These are phyloP conservation scores for Cotesia congregata DNA, from an alignment of 2,888 invertebrate species.

Conservation along the genomic window DNA sequence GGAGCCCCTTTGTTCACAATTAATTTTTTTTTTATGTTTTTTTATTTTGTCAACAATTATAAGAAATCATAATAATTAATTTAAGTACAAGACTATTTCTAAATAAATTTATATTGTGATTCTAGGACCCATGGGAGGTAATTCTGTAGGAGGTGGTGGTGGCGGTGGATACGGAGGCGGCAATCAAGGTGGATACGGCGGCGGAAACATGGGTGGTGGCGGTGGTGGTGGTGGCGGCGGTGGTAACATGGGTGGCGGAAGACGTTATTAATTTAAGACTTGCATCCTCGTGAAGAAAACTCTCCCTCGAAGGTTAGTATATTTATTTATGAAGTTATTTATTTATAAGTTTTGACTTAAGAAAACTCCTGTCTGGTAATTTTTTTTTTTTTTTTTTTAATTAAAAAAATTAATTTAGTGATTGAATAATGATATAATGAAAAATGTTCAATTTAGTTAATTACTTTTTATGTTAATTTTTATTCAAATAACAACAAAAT, in stretches of 20 bases:
- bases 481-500: too few relatives aligned
- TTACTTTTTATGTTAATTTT: too few relatives aligned
- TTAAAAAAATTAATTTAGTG: too few relatives aligned
- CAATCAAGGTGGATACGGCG: constrained; percentile 69
- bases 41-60: background rate
- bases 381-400: background rate
- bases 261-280: constrained; percentile 64
- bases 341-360: background rate
- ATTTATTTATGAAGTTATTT: background rate
- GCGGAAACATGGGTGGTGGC: constrained; percentile 66
- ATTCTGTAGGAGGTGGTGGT: constrained; percentile 72
- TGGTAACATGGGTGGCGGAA: constrained; percentile 69
- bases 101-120: constrained; percentile 18
- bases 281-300: constrained; percentile 11
- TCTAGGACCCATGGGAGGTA: constrained; percentile 62
- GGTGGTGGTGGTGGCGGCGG: constrained; percentile 70
- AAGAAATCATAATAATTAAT: background rate
- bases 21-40: background rate
- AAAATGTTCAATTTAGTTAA: too few relatives aligned
- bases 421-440: too few relatives aligned
- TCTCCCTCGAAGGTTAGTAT: constrained; percentile 63
- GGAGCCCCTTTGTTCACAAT: constrained; percentile 54
- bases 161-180: constrained; percentile 69
- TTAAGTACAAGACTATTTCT: background rate
- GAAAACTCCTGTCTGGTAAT: background rate